Evolutionary conservation across 1,140 invertebrate genomes (phyloP), one percentile per base, ranked within the genome.

Genomic region (Hylyphantes graminicola): DNA sequence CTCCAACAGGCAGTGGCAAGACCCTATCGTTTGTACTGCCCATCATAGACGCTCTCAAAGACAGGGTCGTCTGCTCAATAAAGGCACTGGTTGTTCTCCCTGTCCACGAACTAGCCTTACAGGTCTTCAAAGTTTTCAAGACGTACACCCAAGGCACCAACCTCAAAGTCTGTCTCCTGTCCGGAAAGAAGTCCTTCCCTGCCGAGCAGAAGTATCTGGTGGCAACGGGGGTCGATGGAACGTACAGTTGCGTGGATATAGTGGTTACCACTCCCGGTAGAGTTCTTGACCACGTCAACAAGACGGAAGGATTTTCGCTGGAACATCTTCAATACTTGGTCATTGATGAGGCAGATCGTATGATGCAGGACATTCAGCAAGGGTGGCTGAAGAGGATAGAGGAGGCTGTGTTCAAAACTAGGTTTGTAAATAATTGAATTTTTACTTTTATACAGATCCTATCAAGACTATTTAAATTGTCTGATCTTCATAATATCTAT

Each of bases 1-100:
- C 97, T 63, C 97, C 97, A 21, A 99, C 98, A 15, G 98, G 98
- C 12, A 98, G 96, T 92, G 98, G 98, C 11, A 99, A 99, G 92
- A 99, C 98, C 0, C 90, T 99, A 70, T 94, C 96, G 7, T 99
- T 96, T 92, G 95, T 96, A 83, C 90, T 99, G 78, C 98, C 98
- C 13, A 94, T 99, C 70, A 91, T 99, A 68, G 95, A 99, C 90
- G 88, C 89, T 85, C 87, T 92, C 86, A 88, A 89, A 85, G 72
- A 87, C 15, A 85, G 90, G 77, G 87, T 90, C 12, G 89, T 92
- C 3, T 91, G 90, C 85, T 91, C 93, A 87, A 91, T 99, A 13
- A 90, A 95, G 85, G 97, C 96, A 65, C 88, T 99, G 65, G 92
- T 98, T 48, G 94, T 99, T 15, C 90, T 98, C 70, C 98, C 98